Evolutionary conservation across 1,140 invertebrate genomes (phyloP).

Genomic region (Conus ventricosus): DNA sequence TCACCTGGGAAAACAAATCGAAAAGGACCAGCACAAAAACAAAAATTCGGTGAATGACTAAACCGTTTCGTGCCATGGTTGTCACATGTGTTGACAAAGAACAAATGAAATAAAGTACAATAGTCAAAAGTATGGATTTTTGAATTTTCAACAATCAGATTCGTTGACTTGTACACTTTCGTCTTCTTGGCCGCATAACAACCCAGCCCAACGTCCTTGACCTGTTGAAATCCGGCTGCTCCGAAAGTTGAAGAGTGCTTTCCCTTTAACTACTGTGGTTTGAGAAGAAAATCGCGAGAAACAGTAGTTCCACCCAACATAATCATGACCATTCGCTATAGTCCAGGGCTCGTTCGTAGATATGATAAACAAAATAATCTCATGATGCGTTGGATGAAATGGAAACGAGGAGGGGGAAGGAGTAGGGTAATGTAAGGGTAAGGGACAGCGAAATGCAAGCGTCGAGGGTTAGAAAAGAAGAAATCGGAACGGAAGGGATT

Average conservation of each 20-base stretch:
- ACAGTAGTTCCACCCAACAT: too few relatives aligned
- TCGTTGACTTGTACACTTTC: background rate
- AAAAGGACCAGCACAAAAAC: background rate
- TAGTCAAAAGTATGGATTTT: background rate
- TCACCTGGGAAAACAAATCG: conserved; percentile 17
- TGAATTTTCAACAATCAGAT: background rate
- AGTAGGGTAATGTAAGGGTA: too few relatives aligned
- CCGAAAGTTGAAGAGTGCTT: background rate
- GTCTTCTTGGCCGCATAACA: background rate
- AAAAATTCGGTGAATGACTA: background rate
- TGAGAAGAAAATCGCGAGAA: too few relatives aligned
- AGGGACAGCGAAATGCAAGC: too few relatives aligned
- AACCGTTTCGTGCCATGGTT: background rate
- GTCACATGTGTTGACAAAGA: background rate
- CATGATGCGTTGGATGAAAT: too few relatives aligned
- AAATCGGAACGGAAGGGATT: too few relatives aligned
- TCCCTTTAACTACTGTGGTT: background rate
- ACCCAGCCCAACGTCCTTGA: background rate
- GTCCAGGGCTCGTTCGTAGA: too few relatives aligned
- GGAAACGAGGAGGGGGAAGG: too few relatives aligned
- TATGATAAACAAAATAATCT: too few relatives aligned
- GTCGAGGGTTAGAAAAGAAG: too few relatives aligned
- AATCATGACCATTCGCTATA: too few relatives aligned
- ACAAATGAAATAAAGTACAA: background rate
- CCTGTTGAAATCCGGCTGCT: background rate